A percentile compares a stretch with the other conserved stretches of the same genome.
phyloP scores from a whole-genome alignment of 2,113 vertebrate species.

The Ovibos moschatus region DNA sequence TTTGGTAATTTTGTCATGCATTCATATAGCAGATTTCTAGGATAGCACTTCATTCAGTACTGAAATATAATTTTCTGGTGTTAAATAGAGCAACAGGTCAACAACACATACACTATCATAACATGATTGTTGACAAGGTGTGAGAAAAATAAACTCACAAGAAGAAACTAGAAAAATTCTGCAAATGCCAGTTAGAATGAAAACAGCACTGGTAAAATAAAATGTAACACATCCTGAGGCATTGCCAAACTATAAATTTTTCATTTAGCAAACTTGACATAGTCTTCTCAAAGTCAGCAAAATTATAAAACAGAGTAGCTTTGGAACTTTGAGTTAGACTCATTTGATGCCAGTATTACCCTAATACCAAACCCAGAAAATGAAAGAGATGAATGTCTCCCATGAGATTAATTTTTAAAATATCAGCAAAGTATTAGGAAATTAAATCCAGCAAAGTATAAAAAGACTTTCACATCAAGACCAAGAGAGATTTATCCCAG shows the following conservation, averaged over 20 bases:
- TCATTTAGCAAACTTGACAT: background rate
- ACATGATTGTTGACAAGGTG: constrained; percentile 3
- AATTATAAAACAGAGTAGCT: background rate
- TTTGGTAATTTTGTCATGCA: background rate
- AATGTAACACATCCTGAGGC: background rate
- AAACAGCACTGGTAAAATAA: background rate
- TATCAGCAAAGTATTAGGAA: background rate
- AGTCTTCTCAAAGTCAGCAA: background rate
- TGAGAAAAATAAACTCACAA: constrained; percentile 23
- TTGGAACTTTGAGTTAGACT: background rate
- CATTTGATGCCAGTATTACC: background rate
- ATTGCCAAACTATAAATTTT: background rate
- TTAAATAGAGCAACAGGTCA: constrained; percentile 30
- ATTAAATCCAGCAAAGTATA: background rate
- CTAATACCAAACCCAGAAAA: background rate
- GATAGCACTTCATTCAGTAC: background rate
- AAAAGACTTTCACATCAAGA: background rate
- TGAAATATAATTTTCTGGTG: background rate
- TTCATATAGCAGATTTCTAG: background rate
- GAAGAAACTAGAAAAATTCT: constrained; percentile 10
- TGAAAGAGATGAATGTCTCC: background rate
- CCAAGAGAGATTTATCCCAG: background rate
- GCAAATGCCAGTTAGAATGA: constrained; percentile 17
- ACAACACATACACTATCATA: background rate
- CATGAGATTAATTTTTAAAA: background rate